Evolutionary conservation across 2,888 invertebrate genomes (phyloP).

Genomic region (Plagodis pulveraria): DNA sequence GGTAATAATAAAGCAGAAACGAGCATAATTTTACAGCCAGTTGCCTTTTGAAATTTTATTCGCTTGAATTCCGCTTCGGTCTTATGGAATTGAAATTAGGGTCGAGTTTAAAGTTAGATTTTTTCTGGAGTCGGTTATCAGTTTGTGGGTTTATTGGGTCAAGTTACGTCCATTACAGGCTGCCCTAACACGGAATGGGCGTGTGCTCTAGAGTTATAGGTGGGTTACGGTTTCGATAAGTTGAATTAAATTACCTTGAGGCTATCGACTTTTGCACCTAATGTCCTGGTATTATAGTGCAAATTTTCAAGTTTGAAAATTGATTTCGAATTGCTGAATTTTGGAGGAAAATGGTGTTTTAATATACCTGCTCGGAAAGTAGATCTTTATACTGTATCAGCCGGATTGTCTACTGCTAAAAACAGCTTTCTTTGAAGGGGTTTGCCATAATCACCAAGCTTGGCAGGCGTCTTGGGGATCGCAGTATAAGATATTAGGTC

Average conservation of each 20-base stretch:
- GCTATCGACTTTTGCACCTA: conserved; percentile 23
- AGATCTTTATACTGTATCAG: neutral
- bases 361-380: neutral
- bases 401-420: too few species aligned
- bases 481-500: too few species aligned
- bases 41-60: conserved; percentile 20
- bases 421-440: too few species aligned
- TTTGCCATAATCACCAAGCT: too few species aligned
- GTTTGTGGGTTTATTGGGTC: conserved; percentile 52
- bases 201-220: conserved; percentile 52
- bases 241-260: conserved; percentile 45
- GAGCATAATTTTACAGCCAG: conserved; percentile 24
- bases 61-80: conserved; percentile 12
- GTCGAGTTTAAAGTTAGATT: conserved; percentile 16
- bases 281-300: conserved; percentile 15
- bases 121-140: conserved; percentile 28
- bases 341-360: neutral
- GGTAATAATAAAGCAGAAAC: conserved; percentile 21
- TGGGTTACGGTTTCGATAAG: conserved; percentile 48
- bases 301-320: conserved; percentile 11
- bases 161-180: conserved; percentile 59
- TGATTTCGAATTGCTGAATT: conserved; percentile 6
- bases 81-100: conserved; percentile 22
- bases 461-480: too few species aligned
- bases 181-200: conserved; percentile 66